These are phyloP conservation scores for Chorisops tibialis DNA, from an alignment of 2,888 invertebrate genomes.

Conservation along the genomic window DNA sequence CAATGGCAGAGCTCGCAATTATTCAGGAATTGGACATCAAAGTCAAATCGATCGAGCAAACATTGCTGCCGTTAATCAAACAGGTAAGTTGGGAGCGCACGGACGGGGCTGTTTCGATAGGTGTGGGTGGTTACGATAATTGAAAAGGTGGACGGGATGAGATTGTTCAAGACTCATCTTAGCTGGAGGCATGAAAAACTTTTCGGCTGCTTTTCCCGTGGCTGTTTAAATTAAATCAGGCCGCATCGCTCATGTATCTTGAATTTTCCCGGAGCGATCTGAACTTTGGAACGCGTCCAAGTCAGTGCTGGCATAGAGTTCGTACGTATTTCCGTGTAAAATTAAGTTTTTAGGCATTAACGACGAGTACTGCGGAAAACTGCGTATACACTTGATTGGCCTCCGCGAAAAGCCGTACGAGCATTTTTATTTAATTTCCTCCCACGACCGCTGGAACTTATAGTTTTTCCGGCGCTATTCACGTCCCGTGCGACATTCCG, in stretches of 20 bases:
- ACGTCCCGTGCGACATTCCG: too few relatives aligned
- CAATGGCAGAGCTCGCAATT: slow-evolving; percentile 55
- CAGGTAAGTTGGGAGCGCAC: slow-evolving; percentile 65
- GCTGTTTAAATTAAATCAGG: not conserved
- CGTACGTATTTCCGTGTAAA: not conserved
- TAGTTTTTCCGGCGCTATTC: too few relatives aligned
- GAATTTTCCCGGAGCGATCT: not conserved
- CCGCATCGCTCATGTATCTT: not conserved
- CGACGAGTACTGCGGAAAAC: not conserved
- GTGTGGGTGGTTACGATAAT: not conserved
- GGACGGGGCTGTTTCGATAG: not conserved
- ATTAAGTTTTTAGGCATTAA: not conserved
- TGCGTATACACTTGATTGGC: slow-evolving; percentile 1
- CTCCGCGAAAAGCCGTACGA: not conserved
- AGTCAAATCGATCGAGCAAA: slow-evolving; percentile 92
- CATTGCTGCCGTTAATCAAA: slow-evolving; percentile 87
- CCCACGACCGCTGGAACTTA: too few relatives aligned
- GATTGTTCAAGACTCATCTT: not conserved
- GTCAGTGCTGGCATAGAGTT: not conserved
- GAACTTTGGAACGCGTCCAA: slow-evolving; percentile 14
- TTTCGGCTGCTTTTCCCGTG: not conserved
- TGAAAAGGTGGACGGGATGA: not conserved
- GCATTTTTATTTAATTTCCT: too few relatives aligned
- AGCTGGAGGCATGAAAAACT: not conserved
- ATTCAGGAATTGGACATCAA: slow-evolving; percentile 67